Conservation (phyloP, 2,888 invertebrate species). For the Scaptomyza reducta region DNA sequence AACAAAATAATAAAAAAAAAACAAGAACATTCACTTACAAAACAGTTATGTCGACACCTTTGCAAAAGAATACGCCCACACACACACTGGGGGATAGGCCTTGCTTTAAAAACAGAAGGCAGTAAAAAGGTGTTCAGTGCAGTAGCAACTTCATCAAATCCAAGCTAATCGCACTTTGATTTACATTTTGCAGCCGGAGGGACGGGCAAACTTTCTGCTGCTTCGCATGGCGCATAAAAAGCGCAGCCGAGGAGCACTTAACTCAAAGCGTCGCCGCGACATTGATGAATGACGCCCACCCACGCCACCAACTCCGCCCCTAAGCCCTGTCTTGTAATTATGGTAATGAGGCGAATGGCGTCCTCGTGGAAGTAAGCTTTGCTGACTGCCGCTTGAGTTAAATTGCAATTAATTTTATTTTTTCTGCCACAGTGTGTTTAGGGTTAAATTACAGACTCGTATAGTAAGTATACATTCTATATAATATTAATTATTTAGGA, state of each 20-base stretch:
- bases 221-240: slow-evolving; percentile 50
- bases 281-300: slow-evolving; percentile 67
- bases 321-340: slow-evolving; percentile 63
- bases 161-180: slow-evolving; percentile 78
- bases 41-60: slow-evolving; percentile 67
- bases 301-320: not conserved
- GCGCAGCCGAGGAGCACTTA: slow-evolving; percentile 67
- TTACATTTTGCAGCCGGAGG: slow-evolving; percentile 62
- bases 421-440: slow-evolving; percentile 47
- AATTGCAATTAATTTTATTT: slow-evolving; percentile 76
- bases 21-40: slow-evolving; percentile 66
- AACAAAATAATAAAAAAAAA: slow-evolving; percentile 9
- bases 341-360: slow-evolving; percentile 69
- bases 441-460: slow-evolving; percentile 17
- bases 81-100: not conserved
- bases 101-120: slow-evolving; percentile 3
- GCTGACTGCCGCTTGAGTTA: slow-evolving; percentile 61
- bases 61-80: slow-evolving; percentile 14
- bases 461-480: slow-evolving; percentile 17
- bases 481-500: slow-evolving; percentile 7
- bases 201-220: slow-evolving; percentile 33
- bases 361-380: slow-evolving; percentile 60
- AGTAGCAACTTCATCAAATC: slow-evolving; percentile 72
- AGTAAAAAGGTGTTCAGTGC: slow-evolving; percentile 68
- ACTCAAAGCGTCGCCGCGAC: slow-evolving; percentile 62